These are phyloP conservation scores for Stenodema calcarata DNA, from an alignment of 2,888 invertebrate genomes.

Conservation along the genomic window DNA sequence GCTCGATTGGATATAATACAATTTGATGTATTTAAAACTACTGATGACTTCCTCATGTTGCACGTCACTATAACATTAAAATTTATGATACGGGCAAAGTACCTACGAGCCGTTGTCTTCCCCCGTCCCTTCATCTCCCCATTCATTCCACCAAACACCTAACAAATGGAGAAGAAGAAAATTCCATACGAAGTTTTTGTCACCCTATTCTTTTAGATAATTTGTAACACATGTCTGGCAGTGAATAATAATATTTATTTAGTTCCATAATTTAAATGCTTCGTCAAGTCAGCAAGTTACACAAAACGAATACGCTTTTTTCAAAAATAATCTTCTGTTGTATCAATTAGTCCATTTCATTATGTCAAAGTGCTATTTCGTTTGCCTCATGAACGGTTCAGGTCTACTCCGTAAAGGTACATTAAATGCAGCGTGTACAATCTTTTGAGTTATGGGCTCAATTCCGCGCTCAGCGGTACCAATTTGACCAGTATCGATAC, in stretches of 20 bases:
- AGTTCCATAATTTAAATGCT: not conserved
- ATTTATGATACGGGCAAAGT: too few relatives aligned
- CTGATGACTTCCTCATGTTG: not conserved
- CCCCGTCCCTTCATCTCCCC: too few relatives aligned
- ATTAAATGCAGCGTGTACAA: too few relatives aligned
- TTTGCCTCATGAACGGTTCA: not conserved
- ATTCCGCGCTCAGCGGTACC: too few relatives aligned
- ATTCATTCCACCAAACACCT: too few relatives aligned
- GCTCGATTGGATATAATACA: not conserved
- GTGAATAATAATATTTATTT: not conserved
- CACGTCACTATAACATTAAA: too few relatives aligned
- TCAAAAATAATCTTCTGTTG: not conserved
- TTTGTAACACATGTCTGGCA: not conserved
- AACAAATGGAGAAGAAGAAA: not conserved
- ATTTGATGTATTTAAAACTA: not conserved
- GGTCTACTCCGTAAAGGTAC: not conserved
- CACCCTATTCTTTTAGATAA: not conserved
- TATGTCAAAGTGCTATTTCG: not conserved
- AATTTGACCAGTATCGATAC: too few relatives aligned
- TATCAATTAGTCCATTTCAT: not conserved
- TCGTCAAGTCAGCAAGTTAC: not conserved
- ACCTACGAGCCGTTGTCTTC: too few relatives aligned
- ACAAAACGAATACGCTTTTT: not conserved
- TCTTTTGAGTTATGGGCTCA: too few relatives aligned
- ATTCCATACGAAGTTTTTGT: not conserved